Evolutionary conservation across 2,888 invertebrate species (phyloP), one percentile per base, ranked within the genome.

Genomic region (Osedax frankpressi): DNA sequence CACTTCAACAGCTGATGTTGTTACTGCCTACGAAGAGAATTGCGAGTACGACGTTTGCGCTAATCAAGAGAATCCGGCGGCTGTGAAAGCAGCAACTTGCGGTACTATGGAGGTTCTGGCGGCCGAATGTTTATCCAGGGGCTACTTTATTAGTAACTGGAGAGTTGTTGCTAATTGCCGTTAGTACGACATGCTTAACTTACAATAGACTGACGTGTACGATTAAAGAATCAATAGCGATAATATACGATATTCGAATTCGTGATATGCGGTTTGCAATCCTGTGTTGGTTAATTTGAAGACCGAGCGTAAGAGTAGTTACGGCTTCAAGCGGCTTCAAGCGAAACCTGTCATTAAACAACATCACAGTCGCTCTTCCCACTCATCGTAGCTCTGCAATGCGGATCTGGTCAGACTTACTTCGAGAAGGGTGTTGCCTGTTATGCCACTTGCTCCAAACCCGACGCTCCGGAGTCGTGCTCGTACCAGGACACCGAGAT

Each of bases 41-140:
- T 69, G 69, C 69, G 25, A 69, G 14, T 69, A 28, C 28, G 69
- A 69, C 69, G 69, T 69, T 14, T 69, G 69, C 28, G 28, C 69
- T 24, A 69, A 69, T 30, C 69, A 69, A 30, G 29, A 28, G 2
- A 30, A 69, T 24, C 28, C 69, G 69, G 28, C 29, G 1, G 29
- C 25, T 11, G 69, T 30, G 28, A 69, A 69, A 30, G 27, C 25
- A 24, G 27, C 69, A 1, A 25, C 69, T 0, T 69, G 69, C 24
- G 25, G 69, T 19, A 29, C 69, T 11, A 19, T 69, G 69, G 28
- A 28, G n/a, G 69, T 30, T 1, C 29, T 69, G 28, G 30, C 28
- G 11, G 1, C 25, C 1, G 69, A 69, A 24, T 69, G 69, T 30
- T 25, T 28, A 25, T 28, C 27, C 29, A 69, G 27, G 14, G 29